Base-by-base conservation (phyloP, 1,140 invertebrate species). In the Anastrepha ludens region DNA sequence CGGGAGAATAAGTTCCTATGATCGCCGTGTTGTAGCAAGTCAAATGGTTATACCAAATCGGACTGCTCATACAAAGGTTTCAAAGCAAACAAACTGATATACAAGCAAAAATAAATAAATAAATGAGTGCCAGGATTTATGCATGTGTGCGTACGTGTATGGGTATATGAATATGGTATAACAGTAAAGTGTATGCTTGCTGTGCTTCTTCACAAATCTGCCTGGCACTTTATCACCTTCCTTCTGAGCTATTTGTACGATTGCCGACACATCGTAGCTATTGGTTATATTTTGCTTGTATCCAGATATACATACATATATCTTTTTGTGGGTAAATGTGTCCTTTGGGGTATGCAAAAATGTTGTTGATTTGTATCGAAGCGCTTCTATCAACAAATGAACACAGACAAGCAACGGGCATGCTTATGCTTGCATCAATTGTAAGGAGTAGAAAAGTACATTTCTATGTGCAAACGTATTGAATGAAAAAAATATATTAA, bases 291-390 rank as follows among this genome's bases (percentile, higher is more conserved):
- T 55, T 78, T 15, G 0, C 1, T n/a, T n/a, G 11, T 20, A 20
- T 55, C 47, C 55, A 50, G 3, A 81, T 58, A 58, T 55, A 8
- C 20, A 29, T 29, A 8, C 20, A 50, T 55, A 1, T 29, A 13
- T 29, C 55, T 29, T 55, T 81, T 81, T 15, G 17, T 20, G n/a
- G 50, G 47, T 81, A 81, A 81, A 81, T 50, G 47, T 81, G 74
- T 81, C 74, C 74, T 81, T 55, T 55, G 74, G 74, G 47, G 20
- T 81, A 55, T 55, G 74, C 74, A 55, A 81, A 81, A 81, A 81
- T 55, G 47, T n/a, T 81, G 47, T 55, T 81, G 74, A 81, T 81
- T 81, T 81, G 47, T 9, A 81, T 81, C 74, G 74, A 81, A 81
- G 55, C 8, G 74, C 44, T 81, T n/a, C 55, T 81, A 81, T 81